Conservation (phyloP, 2,113 vertebrate species). For the Rattus norvegicus region GRCr8 NC_086037.1:31218001-31218500, state of each 20-base stretch:
- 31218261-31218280: background rate
- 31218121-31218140: background rate
- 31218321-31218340: background rate
- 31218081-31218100: no score
- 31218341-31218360: background rate
- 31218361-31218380: background rate
- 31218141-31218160: background rate
- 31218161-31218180: background rate
- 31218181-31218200: background rate
- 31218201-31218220: background rate
- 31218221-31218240: background rate
- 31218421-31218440: background rate
- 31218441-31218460: background rate
- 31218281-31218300: background rate
- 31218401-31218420: background rate
- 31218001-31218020: no score
- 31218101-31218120: background rate
- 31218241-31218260: background rate
- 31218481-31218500: background rate
- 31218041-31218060: no score
- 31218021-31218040: no score
- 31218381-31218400: background rate
- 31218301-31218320: background rate
- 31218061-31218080: no score
- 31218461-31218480: fast-evolving